A percentile compares a stretch with the other conserved stretches of the same genome.
Evolutionary conservation across 2,113 vertebrate genomes (phyloP).

Genomic region (Cyphomyrus plagiostoma): DNA sequence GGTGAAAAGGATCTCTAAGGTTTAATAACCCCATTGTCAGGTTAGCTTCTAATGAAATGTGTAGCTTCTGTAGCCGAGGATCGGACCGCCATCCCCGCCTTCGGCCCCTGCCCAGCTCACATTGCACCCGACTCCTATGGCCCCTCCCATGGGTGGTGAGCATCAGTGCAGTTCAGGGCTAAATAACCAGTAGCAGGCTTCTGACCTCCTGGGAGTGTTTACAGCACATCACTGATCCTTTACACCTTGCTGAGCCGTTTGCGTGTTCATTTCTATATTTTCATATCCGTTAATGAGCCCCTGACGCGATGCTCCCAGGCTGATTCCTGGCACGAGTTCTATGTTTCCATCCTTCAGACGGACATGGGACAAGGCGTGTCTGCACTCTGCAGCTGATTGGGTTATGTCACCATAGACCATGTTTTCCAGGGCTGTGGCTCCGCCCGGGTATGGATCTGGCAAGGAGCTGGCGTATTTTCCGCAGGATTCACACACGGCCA

Average conservation of each 20-base stretch:
- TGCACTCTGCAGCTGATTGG: not conserved
- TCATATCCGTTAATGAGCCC: not conserved
- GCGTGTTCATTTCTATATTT: not conserved
- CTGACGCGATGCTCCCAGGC: not conserved
- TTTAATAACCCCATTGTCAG: not conserved
- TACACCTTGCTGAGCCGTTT: not conserved
- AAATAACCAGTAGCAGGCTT: slow-evolving; percentile 11
- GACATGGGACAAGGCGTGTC: not conserved
- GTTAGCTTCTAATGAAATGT: not conserved
- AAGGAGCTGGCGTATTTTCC: not conserved
- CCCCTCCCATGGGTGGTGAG: too few species aligned
- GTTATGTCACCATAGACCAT: not conserved
- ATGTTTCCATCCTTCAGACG: not conserved
- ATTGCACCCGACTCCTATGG: too few species aligned
- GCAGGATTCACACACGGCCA: not conserved
- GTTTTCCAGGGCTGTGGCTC: not conserved
- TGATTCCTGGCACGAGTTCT: not conserved
- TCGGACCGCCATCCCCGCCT: too few species aligned
- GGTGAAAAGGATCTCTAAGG: not conserved
- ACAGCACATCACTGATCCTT: not conserved
- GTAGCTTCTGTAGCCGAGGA: too few species aligned
- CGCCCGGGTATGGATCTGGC: not conserved
- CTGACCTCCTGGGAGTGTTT: not conserved
- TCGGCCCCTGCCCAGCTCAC: too few species aligned
- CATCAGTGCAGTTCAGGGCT: slow-evolving; percentile 26